Conservation (phyloP, 2,113 vertebrate genomes). For the Pterophyllum scalare region DNA sequence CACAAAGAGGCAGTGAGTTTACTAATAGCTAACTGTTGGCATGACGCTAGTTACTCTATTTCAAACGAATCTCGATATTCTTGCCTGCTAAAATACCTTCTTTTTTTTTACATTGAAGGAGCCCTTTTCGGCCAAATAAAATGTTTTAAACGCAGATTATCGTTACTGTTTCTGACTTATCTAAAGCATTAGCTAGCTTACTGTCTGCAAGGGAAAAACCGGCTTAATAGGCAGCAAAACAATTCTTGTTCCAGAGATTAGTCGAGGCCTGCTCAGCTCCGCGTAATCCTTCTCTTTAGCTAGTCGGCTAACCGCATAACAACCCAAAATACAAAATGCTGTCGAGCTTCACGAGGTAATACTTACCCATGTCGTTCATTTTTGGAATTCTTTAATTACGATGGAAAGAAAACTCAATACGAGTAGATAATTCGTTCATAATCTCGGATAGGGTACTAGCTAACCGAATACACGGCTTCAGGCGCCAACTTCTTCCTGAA, state of each 20-base stretch:
- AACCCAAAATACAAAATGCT: background rate
- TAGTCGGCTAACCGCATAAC: background rate
- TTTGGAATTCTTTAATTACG: background rate
- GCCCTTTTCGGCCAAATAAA: background rate
- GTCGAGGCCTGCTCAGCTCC: constrained; percentile 65
- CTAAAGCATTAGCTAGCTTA: background rate
- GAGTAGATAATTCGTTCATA: constrained; percentile 12
- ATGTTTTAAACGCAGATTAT: background rate
- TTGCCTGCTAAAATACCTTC: background rate
- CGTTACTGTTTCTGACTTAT: background rate
- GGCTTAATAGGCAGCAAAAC: constrained; percentile 30
- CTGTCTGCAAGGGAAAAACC: constrained; percentile 19
- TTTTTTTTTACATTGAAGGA: background rate
- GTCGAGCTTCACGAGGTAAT: background rate
- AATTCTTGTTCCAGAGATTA: constrained; percentile 74
- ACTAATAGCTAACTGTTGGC: background rate
- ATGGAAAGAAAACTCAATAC: background rate
- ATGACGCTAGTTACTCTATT: background rate
- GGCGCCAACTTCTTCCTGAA: constrained; percentile 82
- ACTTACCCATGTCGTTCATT: constrained; percentile 77
- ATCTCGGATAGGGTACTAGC: constrained; percentile 54
- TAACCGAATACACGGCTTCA: constrained; percentile 46
- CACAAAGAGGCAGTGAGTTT: background rate
- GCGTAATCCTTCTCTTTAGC: constrained; percentile 28
- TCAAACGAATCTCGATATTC: background rate